Conservation (phyloP, 2,888 invertebrate species). For the Ormyrus thymus region DNA sequence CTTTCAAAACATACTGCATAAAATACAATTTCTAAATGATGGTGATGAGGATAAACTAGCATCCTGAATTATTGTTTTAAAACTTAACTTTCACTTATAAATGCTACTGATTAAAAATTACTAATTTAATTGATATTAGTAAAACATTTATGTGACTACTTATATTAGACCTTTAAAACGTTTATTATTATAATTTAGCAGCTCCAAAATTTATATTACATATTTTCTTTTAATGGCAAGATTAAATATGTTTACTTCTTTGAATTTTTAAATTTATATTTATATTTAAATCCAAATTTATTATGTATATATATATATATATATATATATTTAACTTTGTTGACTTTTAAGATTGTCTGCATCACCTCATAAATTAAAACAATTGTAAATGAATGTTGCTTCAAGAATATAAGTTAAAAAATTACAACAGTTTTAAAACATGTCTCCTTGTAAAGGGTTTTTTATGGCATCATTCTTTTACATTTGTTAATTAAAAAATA, state of each 20-base stretch:
- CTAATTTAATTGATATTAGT: background rate
- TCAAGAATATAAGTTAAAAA: too few relatives aligned
- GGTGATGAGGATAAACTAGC: conserved; percentile 33
- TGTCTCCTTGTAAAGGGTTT: background rate
- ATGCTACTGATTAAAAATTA: background rate
- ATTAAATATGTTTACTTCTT: too few relatives aligned
- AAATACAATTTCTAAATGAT: conserved; percentile 26
- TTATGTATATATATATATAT: too few relatives aligned
- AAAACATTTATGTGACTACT: background rate
- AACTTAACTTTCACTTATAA: background rate
- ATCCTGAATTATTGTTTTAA: background rate
- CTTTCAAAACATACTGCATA: conserved; percentile 8
- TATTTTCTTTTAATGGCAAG: too few relatives aligned
- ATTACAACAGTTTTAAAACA: conserved; percentile 6
- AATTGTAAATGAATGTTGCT: conserved; percentile 38
- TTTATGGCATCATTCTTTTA: conserved; percentile 44
- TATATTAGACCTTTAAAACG: background rate
- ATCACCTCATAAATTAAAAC: conserved; percentile 46
- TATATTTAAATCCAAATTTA: too few relatives aligned
- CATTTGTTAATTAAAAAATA: conserved; percentile 45
- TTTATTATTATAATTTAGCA: too few relatives aligned
- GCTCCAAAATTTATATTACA: too few relatives aligned
- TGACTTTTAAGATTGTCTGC: conserved; percentile 1
- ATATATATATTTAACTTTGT: too few relatives aligned
- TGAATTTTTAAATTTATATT: too few relatives aligned